A percentile compares a stretch with the other conserved stretches of the same genome.
phyloP scores from a whole-genome alignment of 2,888 invertebrate species.

The Pardosa pseudoannulata region DNA sequence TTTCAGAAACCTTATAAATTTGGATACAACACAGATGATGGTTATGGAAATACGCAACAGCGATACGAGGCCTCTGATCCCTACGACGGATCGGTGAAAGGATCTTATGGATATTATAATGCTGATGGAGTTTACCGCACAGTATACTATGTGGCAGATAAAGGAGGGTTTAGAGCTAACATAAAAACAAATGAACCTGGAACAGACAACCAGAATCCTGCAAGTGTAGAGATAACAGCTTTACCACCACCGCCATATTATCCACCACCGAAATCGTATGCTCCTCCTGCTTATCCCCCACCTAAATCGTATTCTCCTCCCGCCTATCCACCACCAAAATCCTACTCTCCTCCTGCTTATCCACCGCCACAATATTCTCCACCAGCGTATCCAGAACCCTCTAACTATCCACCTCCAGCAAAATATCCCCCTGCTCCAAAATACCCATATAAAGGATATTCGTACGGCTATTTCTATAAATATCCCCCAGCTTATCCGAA shows the following conservation, averaged over 20 bases:
- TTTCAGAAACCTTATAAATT: conserved; percentile 60
- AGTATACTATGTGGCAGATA: conserved; percentile 69
- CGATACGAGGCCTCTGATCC: conserved; percentile 44
- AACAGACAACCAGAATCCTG: conserved; percentile 70
- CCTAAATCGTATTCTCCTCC: conserved; percentile 9
- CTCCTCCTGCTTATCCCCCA: not conserved
- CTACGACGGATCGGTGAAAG: conserved; percentile 58
- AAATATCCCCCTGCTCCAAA: conserved; percentile 32
- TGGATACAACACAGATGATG: conserved; percentile 61
- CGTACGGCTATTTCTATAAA: conserved; percentile 7
- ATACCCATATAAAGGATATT: not conserved
- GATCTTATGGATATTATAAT: conserved; percentile 64
- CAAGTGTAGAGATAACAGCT: conserved; percentile 57
- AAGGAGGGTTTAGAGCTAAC: conserved; percentile 71
- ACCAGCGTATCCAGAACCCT: conserved; percentile 11
- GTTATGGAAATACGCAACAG: conserved; percentile 54
- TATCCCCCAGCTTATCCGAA: conserved; percentile 20
- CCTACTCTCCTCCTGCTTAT: conserved; percentile 2
- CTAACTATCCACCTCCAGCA: conserved; percentile 34
- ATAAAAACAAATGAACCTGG: conserved; percentile 73
- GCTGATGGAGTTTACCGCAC: conserved; percentile 64
- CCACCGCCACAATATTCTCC: conserved; percentile 3
- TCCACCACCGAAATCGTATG: conserved; percentile 23
- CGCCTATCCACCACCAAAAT: not conserved
- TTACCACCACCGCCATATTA: conserved; percentile 32